Conservation (phyloP, 2,113 vertebrate genomes). For the Paralichthys olivaceus region DNA sequence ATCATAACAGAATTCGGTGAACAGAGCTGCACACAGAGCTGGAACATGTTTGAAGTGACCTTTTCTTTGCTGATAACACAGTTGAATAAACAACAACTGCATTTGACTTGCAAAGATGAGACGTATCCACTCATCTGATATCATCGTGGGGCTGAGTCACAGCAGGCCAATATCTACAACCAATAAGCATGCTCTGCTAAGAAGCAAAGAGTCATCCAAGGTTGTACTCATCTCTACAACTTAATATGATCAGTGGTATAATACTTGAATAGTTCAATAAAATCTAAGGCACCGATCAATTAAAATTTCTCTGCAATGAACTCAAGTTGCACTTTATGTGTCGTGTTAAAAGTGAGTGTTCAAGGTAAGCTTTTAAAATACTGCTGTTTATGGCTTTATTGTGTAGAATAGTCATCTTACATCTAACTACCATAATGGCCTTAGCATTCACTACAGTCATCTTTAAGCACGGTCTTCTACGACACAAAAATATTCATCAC, state of each 20-base stretch:
- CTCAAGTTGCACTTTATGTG: not conserved
- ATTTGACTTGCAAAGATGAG: constrained; percentile 30
- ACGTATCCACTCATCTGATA: constrained; percentile 47
- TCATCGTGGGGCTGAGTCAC: constrained; percentile 23
- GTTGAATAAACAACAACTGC: constrained; percentile 48
- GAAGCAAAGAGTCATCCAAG: constrained; percentile 16
- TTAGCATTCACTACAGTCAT: not conserved
- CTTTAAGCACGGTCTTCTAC: not conserved
- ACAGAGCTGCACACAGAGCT: constrained; percentile 23
- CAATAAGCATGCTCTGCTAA: constrained; percentile 7
- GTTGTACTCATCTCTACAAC: not conserved
- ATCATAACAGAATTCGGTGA: constrained; percentile 35
- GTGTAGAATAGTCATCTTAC: not conserved
- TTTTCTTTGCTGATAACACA: constrained; percentile 57
- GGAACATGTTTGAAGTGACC: constrained; percentile 38
- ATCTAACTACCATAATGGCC: not conserved
- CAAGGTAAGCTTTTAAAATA: not conserved
- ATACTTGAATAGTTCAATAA: constrained; percentile 16
- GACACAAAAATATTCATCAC: not conserved
- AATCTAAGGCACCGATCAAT: constrained; percentile 26
- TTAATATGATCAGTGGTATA: constrained; percentile 8
- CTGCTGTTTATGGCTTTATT: not conserved
- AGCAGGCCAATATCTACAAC: constrained; percentile 24
- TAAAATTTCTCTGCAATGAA: not conserved
- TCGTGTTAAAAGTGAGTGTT: not conserved